These are phyloP conservation scores for Conops quadrifasciatus DNA, from an alignment of 2,888 invertebrate species.

Conservation along the genomic window DNA sequence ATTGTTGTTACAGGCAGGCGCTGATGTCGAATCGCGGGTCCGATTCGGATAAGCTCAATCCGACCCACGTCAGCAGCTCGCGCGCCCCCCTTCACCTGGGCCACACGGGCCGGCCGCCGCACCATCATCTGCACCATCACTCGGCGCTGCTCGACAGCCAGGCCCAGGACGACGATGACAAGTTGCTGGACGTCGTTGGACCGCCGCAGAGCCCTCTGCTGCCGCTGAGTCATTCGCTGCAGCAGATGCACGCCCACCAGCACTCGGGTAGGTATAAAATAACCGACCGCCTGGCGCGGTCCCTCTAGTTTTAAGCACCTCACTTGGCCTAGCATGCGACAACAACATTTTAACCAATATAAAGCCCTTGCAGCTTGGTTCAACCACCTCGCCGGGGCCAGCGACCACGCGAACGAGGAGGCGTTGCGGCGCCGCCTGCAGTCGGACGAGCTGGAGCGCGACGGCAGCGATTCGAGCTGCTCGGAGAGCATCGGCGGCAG, in stretches of 20 bases:
- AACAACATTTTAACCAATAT: slow-evolving; percentile 48
- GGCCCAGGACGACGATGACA: slow-evolving; percentile 80
- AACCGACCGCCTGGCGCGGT: neutral
- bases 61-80: slow-evolving; percentile 69
- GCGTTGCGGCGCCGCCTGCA: slow-evolving; percentile 67
- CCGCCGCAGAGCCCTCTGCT: slow-evolving; percentile 84
- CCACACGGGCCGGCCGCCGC: slow-evolving; percentile 63
- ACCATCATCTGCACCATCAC: slow-evolving; percentile 56
- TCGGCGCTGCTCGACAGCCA: slow-evolving; percentile 64
- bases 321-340: neutral
- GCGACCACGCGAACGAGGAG: slow-evolving; percentile 67
- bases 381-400: slow-evolving; percentile 69
- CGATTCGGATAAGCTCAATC: slow-evolving; percentile 67
- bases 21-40: slow-evolving; percentile 65
- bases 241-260: slow-evolving; percentile 66
- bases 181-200: slow-evolving; percentile 86
- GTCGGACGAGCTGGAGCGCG: slow-evolving; percentile 72
- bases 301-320: neutral
- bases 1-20: slow-evolving; percentile 76
- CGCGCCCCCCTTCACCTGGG: slow-evolving; percentile 63
- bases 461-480: slow-evolving; percentile 78
- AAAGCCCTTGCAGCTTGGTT: slow-evolving; percentile 71
- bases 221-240: slow-evolving; percentile 66
- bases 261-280: slow-evolving; percentile 63
- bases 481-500: slow-evolving; percentile 71